Evolutionary conservation across 2,888 invertebrate species (phyloP).

Genomic region (Diarsia mendica): DNA sequence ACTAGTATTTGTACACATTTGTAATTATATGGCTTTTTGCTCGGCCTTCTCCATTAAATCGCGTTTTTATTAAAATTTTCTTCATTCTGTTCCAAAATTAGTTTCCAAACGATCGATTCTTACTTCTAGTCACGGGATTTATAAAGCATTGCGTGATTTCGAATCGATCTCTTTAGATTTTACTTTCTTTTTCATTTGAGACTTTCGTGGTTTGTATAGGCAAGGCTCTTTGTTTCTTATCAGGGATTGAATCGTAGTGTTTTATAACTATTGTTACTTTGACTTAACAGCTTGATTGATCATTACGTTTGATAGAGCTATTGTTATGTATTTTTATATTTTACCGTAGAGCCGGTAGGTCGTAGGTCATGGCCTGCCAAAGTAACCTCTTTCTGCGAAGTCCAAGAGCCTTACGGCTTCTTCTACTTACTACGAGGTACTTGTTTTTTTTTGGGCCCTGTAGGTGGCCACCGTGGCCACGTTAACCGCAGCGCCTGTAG

Average conservation of each 20-base stretch:
- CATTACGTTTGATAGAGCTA: not conserved
- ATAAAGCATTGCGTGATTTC: constrained; percentile 43
- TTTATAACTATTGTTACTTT: not conserved
- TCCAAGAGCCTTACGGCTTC: no score
- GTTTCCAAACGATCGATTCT: constrained; percentile 24
- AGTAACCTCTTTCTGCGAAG: not conserved
- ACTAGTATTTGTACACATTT: not conserved
- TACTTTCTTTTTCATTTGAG: constrained; percentile 38
- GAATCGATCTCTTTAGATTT: constrained; percentile 26
- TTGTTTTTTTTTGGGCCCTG: no score
- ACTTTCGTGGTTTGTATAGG: constrained; percentile 33
- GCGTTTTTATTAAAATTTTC: not conserved
- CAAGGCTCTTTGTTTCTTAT: constrained; percentile 21
- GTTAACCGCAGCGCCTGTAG: no score
- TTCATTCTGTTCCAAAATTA: constrained; percentile 13
- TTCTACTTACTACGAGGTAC: no score
- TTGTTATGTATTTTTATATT: not conserved
- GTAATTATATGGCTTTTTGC: not conserved
- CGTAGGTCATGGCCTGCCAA: not conserved
- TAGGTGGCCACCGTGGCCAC: no score
- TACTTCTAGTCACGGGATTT: constrained; percentile 42
- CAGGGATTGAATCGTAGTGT: constrained; percentile 15
- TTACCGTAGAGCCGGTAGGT: not conserved
- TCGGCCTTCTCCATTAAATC: constrained; percentile 19
- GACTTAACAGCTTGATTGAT: not conserved